A percentile compares a stretch with the other conserved stretches of the same genome.
These are phyloP conservation scores for Colostygia pectinataria DNA, from an alignment of 2,888 invertebrate species.

Conservation along the genomic window DNA sequence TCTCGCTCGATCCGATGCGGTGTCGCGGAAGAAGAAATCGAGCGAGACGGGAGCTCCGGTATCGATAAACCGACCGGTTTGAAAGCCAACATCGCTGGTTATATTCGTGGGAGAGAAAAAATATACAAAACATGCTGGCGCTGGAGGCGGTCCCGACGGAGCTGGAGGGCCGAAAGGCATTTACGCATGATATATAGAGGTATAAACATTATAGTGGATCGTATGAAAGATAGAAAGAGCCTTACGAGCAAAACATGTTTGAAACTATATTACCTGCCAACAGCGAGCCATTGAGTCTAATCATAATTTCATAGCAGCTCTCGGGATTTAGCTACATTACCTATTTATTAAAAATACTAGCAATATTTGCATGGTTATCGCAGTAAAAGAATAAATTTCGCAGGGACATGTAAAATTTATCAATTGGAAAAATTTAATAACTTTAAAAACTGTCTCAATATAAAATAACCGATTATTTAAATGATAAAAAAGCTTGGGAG, in stretches of 20 bases:
- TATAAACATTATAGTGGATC: conserved; percentile 36
- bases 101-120: conserved; percentile 58
- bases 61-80: conserved; percentile 59
- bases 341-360: too few species aligned
- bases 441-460: too few species aligned
- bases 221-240: conserved; percentile 40
- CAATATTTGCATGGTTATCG: too few species aligned
- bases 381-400: too few species aligned
- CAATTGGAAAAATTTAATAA: too few species aligned
- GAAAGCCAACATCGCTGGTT: conserved; percentile 43
- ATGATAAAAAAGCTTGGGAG: too few species aligned
- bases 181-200: conserved; percentile 35
- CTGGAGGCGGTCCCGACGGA: conserved; percentile 31
- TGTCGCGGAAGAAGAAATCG: conserved; percentile 67
- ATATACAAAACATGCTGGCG: conserved; percentile 46
- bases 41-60: conserved; percentile 56
- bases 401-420: too few species aligned
- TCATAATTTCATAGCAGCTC: conserved; percentile 34
- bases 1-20: conserved; percentile 46
- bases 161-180: conserved; percentile 46
- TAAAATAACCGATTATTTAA: too few species aligned
- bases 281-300: conserved; percentile 45
- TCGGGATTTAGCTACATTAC: conserved; percentile 30
- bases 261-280: conserved; percentile 52
- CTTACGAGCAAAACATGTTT: conserved; percentile 54